Percentiles rank a stretch among this genome's conserved stretches.
Evolutionary conservation across 2,113 vertebrate genomes (phyloP).

Genomic region (Ptyas mucosa): DNA sequence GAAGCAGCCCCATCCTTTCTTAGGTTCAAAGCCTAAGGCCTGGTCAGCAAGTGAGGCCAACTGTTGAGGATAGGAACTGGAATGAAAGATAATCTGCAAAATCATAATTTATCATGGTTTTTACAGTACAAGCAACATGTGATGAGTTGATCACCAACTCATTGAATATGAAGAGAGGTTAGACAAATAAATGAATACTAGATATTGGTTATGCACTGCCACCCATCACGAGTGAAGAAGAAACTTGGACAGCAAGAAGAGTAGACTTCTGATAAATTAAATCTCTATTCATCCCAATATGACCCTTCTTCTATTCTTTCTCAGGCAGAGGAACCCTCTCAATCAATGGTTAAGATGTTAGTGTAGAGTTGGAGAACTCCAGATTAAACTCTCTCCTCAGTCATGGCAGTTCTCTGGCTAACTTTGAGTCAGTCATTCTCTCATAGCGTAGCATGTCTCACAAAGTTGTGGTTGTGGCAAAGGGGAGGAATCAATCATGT

Average conservation of each 20-base stretch:
- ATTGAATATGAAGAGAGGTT: neutral
- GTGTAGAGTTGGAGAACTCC: neutral
- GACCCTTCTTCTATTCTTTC: neutral
- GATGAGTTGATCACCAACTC: neutral
- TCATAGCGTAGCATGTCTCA: neutral
- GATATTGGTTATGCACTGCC: neutral
- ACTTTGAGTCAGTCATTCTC: neutral
- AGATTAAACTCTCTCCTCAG: neutral
- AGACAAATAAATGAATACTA: neutral
- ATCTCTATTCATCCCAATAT: neutral
- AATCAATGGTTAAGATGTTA: neutral
- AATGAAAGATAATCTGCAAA: neutral
- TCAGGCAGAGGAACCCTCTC: neutral
- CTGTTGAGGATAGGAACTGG: neutral
- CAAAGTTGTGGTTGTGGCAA: neutral
- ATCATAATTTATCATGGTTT: neutral
- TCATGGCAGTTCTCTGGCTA: neutral
- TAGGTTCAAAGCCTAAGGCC: neutral
- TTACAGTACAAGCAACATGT: neutral
- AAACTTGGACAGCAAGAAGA: neutral
- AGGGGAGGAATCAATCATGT: neutral
- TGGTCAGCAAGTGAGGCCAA: neutral
- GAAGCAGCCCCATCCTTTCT: neutral
- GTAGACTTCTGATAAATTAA: neutral
- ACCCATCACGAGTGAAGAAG: neutral